These are phyloP conservation scores for Gonatopus flavifemur DNA, from an alignment of 1,140 invertebrate species.

Conservation along the genomic window DNA sequence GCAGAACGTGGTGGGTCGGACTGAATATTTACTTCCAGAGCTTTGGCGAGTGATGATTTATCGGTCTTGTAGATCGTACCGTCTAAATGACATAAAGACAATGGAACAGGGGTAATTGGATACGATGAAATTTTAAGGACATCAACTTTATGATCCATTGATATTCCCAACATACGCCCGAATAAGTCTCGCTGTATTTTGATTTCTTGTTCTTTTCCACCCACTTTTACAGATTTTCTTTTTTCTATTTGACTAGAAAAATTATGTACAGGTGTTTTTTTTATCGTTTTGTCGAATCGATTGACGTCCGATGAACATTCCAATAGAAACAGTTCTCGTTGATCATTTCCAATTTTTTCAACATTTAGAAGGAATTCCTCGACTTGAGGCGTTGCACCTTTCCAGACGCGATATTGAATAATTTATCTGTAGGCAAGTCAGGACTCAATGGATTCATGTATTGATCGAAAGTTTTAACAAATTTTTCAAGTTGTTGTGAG, in stretches of 20 bases:
- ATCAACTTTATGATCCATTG: constrained; percentile 14
- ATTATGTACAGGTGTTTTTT: constrained; percentile 6
- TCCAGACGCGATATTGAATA: constrained; percentile 18
- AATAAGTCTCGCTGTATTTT: constrained; percentile 20
- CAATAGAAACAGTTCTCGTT: constrained; percentile 17
- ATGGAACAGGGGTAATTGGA: constrained; percentile 7
- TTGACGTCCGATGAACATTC: constrained; percentile 14
- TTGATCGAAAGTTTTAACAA: constrained; percentile 12
- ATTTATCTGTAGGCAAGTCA: constrained; percentile 5
- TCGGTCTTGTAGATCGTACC: constrained; percentile 20
- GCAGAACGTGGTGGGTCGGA: not conserved
- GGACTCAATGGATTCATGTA: constrained; percentile 30
- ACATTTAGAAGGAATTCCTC: constrained; percentile 29
- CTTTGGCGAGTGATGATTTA: too few species aligned
- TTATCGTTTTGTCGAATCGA: constrained; percentile 19
- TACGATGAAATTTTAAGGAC: constrained; percentile 12
- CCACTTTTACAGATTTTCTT: constrained; percentile 10
- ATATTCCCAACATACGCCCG: constrained; percentile 13
- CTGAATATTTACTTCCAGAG: too few species aligned
- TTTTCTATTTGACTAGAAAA: constrained; percentile 7
- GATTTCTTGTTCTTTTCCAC: constrained; percentile 3
- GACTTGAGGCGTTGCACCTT: constrained; percentile 26
- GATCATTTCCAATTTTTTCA: constrained; percentile 17
- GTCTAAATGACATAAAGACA: constrained; percentile 24
- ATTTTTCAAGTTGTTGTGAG: constrained; percentile 7